Conservation (phyloP, 2,888 invertebrate genomes). For the Graphium colonna region DNA sequence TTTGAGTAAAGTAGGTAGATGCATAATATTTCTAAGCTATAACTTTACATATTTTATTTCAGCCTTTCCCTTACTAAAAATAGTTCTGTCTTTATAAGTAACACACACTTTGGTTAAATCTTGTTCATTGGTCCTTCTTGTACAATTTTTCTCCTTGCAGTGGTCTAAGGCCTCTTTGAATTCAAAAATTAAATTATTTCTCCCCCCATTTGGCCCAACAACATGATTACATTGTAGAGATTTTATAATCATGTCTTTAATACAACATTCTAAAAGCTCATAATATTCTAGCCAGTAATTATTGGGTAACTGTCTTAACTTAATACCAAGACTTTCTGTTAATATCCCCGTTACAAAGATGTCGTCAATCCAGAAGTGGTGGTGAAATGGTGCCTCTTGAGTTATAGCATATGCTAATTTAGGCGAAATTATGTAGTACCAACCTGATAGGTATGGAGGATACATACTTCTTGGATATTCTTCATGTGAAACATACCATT, state of each 20-base stretch:
- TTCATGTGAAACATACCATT: conserved; percentile 87
- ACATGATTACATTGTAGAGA: conserved; percentile 83
- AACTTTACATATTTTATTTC: conserved; percentile 25
- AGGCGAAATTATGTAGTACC: conserved; percentile 89
- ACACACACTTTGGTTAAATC: conserved; percentile 82
- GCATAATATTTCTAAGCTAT: conserved; percentile 1
- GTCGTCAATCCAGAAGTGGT: conserved; percentile 96
- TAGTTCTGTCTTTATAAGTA: conserved; percentile 54
- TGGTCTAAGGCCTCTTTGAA: conserved; percentile 82
- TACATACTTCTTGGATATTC: conserved; percentile 83
- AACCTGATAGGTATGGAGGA: conserved; percentile 90
- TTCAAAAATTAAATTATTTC: conserved; percentile 83
- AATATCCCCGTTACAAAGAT: conserved; percentile 91
- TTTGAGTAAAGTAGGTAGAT: too few relatives aligned
- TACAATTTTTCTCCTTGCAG: conserved; percentile 80
- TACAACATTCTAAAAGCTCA: conserved; percentile 87
- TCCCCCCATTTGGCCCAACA: conserved; percentile 89
- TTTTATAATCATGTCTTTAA: conserved; percentile 79
- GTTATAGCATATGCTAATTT: conserved; percentile 80
- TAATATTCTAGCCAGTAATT: conserved; percentile 85
- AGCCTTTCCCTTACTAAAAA: conserved; percentile 49
- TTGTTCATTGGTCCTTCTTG: conserved; percentile 61
- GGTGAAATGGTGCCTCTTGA: conserved; percentile 71
- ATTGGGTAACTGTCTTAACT: conserved; percentile 77
- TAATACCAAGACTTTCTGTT: conserved; percentile 78